Conservation (phyloP, 2,888 invertebrate genomes). For the Trachelus troglodyta region DNA sequence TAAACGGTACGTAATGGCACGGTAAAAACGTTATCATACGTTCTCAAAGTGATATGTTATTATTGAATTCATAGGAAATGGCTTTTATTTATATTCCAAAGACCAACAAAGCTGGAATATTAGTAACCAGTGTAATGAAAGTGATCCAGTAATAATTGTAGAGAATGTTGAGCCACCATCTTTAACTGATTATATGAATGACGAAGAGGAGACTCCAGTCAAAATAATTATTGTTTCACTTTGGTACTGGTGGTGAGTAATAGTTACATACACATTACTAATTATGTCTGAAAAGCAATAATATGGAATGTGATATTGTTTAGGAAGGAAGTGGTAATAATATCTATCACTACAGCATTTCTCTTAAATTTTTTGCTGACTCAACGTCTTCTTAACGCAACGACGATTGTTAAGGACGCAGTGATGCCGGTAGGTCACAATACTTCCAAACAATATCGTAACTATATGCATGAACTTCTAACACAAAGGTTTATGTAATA, state of each 20-base stretch:
- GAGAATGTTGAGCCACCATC: conserved; percentile 25
- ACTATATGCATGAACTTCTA: neutral
- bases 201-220: conserved; percentile 73
- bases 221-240: conserved; percentile 79
- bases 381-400: conserved; percentile 61
- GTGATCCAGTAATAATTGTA: conserved; percentile 21
- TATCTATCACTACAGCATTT: conserved; percentile 79
- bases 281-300: neutral
- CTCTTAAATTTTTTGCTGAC: conserved; percentile 76
- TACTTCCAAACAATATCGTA: neutral
- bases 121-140: conserved; percentile 63
- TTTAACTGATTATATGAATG: conserved; percentile 41
- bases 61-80: conserved; percentile 71
- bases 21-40: neutral
- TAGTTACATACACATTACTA: conserved; percentile 2
- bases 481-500: conserved; percentile 20
- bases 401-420: conserved; percentile 48
- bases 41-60: neutral
- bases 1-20: conserved; percentile 70
- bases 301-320: conserved; percentile 20
- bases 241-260: conserved; percentile 80
- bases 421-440: conserved; percentile 44
- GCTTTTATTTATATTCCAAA: conserved; percentile 80
- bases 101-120: conserved; percentile 68
- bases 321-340: conserved; percentile 82